Evolutionary conservation across 2,797 vertebrate species (phyloP), one percentile per base, ranked within the genome.

Genomic region (Austrolebias charrua): DNA sequence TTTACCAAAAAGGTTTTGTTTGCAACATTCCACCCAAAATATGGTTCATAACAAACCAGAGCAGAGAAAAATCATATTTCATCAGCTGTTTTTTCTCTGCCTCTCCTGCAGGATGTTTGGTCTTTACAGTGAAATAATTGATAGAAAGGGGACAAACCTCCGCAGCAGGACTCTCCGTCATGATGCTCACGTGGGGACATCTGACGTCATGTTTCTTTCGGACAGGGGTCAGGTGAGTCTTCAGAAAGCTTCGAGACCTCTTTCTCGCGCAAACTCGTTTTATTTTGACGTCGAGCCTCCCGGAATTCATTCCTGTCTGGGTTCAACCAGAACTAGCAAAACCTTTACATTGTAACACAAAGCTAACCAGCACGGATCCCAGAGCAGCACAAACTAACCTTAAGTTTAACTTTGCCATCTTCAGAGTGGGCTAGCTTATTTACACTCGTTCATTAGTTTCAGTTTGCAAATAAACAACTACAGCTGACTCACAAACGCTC

Each of bases 181-280:
- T 3, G 7, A 44, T 44, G 29, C 24, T 29, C 47, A 18, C 16
- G 13, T 12, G 20, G 63, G 59, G n/a, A 47, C 77, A n/a, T n/a
- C n/a, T n/a, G n/a, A n/a, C n/a, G n/a, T n/a, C n/a, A n/a, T n/a
- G n/a, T n/a, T 29, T 75, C 76, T 80, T 90, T 44, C 43, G 64
- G 18, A 8, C 84, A 63, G 92, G 89, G 47, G 83, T 84, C 40
- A 85, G 79, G 15, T 73, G 66, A 55, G 63, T 79, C 72, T 51
- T 83, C 56, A 57, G 20, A 1, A 16, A 24, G 6, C 87, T 85
- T 24, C 90, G 76, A 0, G 81, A 66, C 52, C 92, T 88, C 72
- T 93, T 93, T 52, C 84, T 86, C 1, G 78, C 72, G 8, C 74
- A 83, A 4, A 82, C 88, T 49, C 92, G 71, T 49, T 83, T 92